Percentiles rank a stretch among this genome's conserved stretches.
Evolutionary conservation across 2,797 vertebrate genomes (phyloP).

Genomic region (Sebastes goodei): DNA sequence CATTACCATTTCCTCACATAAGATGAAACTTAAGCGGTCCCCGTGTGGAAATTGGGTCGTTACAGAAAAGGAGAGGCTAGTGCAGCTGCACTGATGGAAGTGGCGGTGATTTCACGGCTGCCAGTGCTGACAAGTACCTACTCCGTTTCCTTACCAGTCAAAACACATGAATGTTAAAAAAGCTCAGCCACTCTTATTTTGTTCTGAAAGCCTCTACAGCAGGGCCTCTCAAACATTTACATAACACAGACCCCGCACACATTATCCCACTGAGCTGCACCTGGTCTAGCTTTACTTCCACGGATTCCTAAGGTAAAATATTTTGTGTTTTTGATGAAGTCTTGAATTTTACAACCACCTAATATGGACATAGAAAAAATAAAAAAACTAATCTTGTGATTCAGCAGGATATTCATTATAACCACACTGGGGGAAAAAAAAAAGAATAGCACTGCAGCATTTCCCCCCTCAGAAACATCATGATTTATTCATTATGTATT

Average conservation of each 20-base stretch:
- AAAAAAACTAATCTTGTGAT: neutral
- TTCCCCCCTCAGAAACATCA: neutral
- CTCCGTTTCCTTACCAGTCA: constrained; percentile 36
- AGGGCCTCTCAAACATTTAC: constrained; percentile 2
- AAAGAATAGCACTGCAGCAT: neutral
- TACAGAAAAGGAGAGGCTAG: constrained; percentile 5
- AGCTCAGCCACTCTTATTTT: neutral
- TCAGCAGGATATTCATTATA: neutral
- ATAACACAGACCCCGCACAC: constrained; percentile 18
- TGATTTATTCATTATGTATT: neutral
- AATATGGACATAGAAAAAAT: neutral
- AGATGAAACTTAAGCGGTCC: constrained; percentile 19
- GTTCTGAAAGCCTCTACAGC: constrained; percentile 11
- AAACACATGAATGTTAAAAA: constrained; percentile 37
- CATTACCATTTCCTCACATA: constrained; percentile 18
- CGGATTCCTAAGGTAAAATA: neutral
- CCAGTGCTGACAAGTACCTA: constrained; percentile 28
- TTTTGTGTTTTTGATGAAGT: neutral
- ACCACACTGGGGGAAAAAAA: neutral
- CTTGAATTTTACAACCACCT: neutral
- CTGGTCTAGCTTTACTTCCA: neutral
- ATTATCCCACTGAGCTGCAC: neutral
- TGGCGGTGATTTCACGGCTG: constrained; percentile 20
- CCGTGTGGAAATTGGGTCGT: constrained; percentile 18
- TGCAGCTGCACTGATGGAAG: constrained; percentile 21